Base-by-base conservation (phyloP, 2,888 invertebrate species). In the Perithous albicinctus region DNA sequence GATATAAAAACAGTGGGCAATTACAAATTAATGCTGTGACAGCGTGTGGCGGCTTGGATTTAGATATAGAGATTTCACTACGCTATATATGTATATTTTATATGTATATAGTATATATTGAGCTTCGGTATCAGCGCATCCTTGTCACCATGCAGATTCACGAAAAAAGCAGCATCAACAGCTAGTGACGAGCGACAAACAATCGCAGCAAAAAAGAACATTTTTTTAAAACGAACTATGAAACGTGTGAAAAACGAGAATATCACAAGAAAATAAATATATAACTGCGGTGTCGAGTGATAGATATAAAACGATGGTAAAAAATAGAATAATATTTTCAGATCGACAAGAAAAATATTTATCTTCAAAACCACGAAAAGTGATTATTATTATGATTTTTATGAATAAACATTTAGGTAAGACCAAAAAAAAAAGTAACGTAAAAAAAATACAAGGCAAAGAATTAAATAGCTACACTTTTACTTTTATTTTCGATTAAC, bases 1-100 rank as follows among this genome's bases (percentile, higher is more conserved):
- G 82, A 86, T 86, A 86, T 91, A 91, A 91, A 91, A 91, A 91
- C 90, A 85, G 85, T 76, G 84, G 85, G 86, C 90, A 88, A 90
- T 90, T 90, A 89, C 89, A 86, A 90, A 90, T 90, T 90, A 90
- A 90, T 90, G 86, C 88, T 80, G 84, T 85, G 84, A 86, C 66
- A 35, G 67, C 46, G 54, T 66, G 75, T 66, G 75, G 72, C 46
- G 59, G n/a, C 38, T 23, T 18, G n/a, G 38, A 23, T 56, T 56
- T 23, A 18, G 41, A 66, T 67, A 67, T 73, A 56, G 20, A 72
- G 63, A 41, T 18, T 54, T 29, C 32, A 3, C 38, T 35, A 43
- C 43, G 10, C n/a, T n/a, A n/a, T n/a, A n/a, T n/a, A n/a, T n/a
- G n/a, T n/a, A n/a, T n/a, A n/a, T n/a, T n/a, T n/a, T n/a, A n/a